Base-by-base conservation (phyloP, 2,797 vertebrate species). In the Meda fulgida region DNA sequence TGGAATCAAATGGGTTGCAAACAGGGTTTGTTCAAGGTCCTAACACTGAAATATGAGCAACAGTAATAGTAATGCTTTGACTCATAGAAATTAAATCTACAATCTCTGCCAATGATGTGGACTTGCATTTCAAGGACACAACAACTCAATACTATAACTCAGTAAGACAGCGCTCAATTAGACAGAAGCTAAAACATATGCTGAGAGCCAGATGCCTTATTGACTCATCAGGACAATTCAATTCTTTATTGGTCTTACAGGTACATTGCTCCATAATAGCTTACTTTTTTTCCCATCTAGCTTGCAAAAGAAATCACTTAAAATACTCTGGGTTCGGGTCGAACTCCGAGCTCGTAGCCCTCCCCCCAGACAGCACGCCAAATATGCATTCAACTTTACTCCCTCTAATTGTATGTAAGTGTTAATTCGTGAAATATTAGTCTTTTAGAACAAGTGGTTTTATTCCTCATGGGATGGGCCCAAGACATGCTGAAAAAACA, bases 71-170 rank as follows among this genome's bases (percentile, higher is more conserved):
- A 21, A 26, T 19, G 48, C 31, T 55, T 69, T n/a, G 36, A 26
- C 21, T 16, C 6, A 34, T 46, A 67, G 31, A 53, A 77, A 77
- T 26, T 10, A 18, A 55, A 48, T 80, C 31, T 80, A n/a, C 23
- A 53, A 51, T 18, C 78, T 69, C 65, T 65, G 55, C 76, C 38
- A 43, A 10, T 51, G 48, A 23, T 16, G 69, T 73, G 38, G 80
- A 48, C 55, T 48, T 65, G 2, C 3, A 43, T 31, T 82, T 73
- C 69, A 63, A 75, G 40, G 40, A 83, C 70, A 83, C 26, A 23
- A 72, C 80, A 82, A 13, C 67, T 76, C 75, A 84, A 84, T 77
- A 23, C 48, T 53, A 69, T 84, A 78, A 84, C 26, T 78, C 48
- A 69, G 51, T 71, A 31, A 67, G 60, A 83, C 72, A 81, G 60